Evolutionary conservation across 2,113 vertebrate genomes (phyloP).

Genomic region (Andinoacara biseriatus): DNA sequence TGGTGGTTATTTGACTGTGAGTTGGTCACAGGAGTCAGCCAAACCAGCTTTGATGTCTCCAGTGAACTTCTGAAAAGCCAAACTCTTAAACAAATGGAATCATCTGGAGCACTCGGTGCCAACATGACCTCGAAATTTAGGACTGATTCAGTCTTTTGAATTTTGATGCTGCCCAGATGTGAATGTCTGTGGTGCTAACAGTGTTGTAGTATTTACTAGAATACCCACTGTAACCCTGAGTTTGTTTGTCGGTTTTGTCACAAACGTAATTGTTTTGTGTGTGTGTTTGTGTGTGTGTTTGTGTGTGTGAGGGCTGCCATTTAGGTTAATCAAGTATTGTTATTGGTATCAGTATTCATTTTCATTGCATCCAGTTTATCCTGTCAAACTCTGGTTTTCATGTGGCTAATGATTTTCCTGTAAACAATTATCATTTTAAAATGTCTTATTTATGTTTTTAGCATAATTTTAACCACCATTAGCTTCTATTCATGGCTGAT

Average conservation of each 20-base stretch:
- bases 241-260: slow-evolving; percentile 44
- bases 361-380: slow-evolving; percentile 28
- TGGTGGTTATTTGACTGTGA: slow-evolving; percentile 38
- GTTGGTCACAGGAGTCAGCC: slow-evolving; percentile 35
- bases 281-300: neutral
- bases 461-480: slow-evolving; percentile 26
- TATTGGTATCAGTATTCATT: slow-evolving; percentile 26
- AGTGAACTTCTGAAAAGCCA: slow-evolving; percentile 57
- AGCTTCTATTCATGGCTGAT: slow-evolving; percentile 16
- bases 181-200: slow-evolving; percentile 52
- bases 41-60: slow-evolving; percentile 44
- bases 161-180: slow-evolving; percentile 71
- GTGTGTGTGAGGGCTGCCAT: neutral
- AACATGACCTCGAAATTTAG: slow-evolving; percentile 63
- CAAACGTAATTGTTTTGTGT: slow-evolving; percentile 37
- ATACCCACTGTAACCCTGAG: slow-evolving; percentile 40
- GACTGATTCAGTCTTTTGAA: slow-evolving; percentile 54
- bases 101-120: slow-evolving; percentile 49
- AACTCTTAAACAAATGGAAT: slow-evolving; percentile 63
- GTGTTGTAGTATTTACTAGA: slow-evolving; percentile 25
- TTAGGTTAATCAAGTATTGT: slow-evolving; percentile 36
- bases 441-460: slow-evolving; percentile 40
- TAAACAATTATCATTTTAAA: slow-evolving; percentile 32
- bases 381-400: neutral
- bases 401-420: slow-evolving; percentile 5